A percentile compares a stretch with the other conserved stretches of the same genome.
phyloP scores from a whole-genome alignment of 1,140 invertebrate species.

The Drosophila ironensis region DNA sequence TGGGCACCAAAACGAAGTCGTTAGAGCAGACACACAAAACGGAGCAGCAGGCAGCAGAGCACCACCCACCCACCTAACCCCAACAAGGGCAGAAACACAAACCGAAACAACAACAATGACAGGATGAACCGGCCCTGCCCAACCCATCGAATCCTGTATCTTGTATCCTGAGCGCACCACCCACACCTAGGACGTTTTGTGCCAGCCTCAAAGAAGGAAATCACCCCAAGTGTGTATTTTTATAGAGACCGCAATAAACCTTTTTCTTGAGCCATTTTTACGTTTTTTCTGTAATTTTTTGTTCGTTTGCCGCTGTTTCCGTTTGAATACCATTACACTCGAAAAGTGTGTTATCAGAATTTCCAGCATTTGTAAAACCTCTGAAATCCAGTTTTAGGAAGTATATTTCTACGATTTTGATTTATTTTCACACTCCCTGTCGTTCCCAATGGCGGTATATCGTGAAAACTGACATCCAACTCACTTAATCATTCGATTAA shows the following conservation, averaged over 20 bases:
- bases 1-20: conserved; percentile 75
- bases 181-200: conserved; percentile 63
- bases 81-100: no score
- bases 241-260: conserved; percentile 80
- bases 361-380: no score
- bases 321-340: conserved; percentile 15
- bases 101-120: conserved; percentile 19
- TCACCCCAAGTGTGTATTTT: conserved; percentile 80
- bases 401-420: no score
- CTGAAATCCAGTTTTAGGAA: no score
- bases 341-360: conserved; percentile 5
- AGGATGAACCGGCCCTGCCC: neutral
- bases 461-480: no score
- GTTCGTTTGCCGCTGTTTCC: conserved; percentile 15
- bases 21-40: conserved; percentile 49
- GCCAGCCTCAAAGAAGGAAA: conserved; percentile 69
- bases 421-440: no score
- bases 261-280: conserved; percentile 66
- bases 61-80: conserved; percentile 3
- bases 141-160: neutral
- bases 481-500: no score
- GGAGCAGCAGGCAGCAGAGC: neutral
- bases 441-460: no score
- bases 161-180: conserved; percentile 12
- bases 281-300: conserved; percentile 13